Evolutionary conservation across 2,113 vertebrate species (phyloP), one percentile per base, ranked within the genome.

Genomic region (Nanorana parkeri): DNA sequence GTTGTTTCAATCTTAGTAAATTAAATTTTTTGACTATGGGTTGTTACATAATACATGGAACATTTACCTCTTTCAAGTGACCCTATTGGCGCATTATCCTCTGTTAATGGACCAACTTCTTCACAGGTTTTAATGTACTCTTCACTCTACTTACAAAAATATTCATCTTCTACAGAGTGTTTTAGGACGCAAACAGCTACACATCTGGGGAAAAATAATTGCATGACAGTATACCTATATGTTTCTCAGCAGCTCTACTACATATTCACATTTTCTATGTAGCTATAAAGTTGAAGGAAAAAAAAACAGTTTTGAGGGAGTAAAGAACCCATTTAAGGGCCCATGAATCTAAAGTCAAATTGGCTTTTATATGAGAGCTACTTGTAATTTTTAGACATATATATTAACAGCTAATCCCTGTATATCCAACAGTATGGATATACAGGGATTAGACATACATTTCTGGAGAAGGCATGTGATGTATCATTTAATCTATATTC

Each of bases 11-110:
- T 17, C 54, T 26, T 61, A 36, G 72, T 75, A 32, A 61, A 21
- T 60, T 19, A 32, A 16, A 36, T 60, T 60, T 32, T 17, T 61
- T 55, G 55, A 61, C 29, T 61, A 75, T 75, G 55, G 55, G 55
- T 55, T 61, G 72, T 75, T 75, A n/a, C 28, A 61, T 61, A 60
- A 11, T 74, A 23, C 71, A 58, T 28, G 36, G 72, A 60, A 17
- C 60, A 21, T 36, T 75, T 41, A 60, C 28, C 13, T 28, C 21
- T 17, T 75, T 17, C 28, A 23, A 61, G n/a, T 32, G 72, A 61
- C 72, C 29, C 58, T 61, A 26, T 56, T 55, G 52, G 17, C 29
- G 51, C 68, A 52, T 15, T 54, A 47, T 8, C 11, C 41, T 47
- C 13, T 47, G 10, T 15, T 47, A 47, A 47, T 47, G 7, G 8